Percentiles rank a stretch among this genome's conserved stretches.
Evolutionary conservation across 2,888 invertebrate species (phyloP).

Genomic region (Elaeidobius kamerunicus): DNA sequence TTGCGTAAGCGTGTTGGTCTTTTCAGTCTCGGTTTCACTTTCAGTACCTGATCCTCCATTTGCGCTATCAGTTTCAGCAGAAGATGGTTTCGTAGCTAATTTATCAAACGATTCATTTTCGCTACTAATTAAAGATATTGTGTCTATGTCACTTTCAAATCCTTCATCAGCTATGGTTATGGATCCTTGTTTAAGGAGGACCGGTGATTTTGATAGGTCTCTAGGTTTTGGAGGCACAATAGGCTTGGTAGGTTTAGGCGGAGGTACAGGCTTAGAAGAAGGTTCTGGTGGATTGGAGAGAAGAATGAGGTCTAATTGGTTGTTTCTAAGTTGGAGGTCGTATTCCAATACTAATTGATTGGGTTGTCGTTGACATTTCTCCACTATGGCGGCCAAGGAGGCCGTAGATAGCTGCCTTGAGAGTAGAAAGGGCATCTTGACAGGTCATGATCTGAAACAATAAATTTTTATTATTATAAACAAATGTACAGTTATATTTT

Average conservation of each 20-base stretch:
- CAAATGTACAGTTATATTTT: background rate
- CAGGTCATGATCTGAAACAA: conserved; percentile 47
- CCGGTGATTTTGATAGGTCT: conserved; percentile 14
- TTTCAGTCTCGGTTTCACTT: conserved; percentile 41
- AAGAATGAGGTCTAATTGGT: conserved; percentile 42
- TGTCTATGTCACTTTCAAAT: conserved; percentile 53
- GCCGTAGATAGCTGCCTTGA: conserved; percentile 44
- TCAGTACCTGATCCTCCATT: conserved; percentile 48
- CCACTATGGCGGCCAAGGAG: conserved; percentile 46
- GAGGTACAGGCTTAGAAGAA: conserved; percentile 24
- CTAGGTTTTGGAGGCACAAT: too few species aligned
- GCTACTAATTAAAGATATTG: conserved; percentile 47
- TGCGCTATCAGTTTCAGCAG: conserved; percentile 48
- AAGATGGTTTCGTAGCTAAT: conserved; percentile 36
- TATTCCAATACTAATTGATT: conserved; percentile 42
- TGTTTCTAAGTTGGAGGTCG: conserved; percentile 43
- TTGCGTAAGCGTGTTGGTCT: conserved; percentile 29
- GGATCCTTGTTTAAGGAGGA: conserved; percentile 30
- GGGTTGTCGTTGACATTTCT: conserved; percentile 42
- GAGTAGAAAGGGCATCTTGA: conserved; percentile 46
- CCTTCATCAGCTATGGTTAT: conserved; percentile 46
- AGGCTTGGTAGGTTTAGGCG: too few species aligned
- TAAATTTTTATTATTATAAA: background rate
- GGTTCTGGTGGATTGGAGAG: conserved; percentile 34
- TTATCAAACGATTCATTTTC: conserved; percentile 45